phyloP scores from a whole-genome alignment of 2,888 invertebrate species.

The Muschampia staudingeri region DNA sequence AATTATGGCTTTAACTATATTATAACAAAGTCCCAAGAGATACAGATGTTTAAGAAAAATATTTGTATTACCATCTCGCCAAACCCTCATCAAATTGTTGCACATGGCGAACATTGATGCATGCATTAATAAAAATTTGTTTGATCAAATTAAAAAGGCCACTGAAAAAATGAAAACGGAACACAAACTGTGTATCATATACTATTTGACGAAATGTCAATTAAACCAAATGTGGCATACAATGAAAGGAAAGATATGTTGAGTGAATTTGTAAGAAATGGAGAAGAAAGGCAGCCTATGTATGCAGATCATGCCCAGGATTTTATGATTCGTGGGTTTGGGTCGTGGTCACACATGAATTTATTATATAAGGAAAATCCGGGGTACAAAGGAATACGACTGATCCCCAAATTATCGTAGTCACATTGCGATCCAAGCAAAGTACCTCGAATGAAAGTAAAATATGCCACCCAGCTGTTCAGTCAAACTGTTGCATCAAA shows the following conservation, averaged over 20 bases:
- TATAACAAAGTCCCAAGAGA: not conserved
- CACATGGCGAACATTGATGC: not conserved
- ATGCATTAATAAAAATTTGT: not conserved
- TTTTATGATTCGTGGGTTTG: not conserved
- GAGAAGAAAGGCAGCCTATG: not conserved
- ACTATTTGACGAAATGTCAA: conserved; percentile 1
- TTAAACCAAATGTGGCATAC: not conserved
- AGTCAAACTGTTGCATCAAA: conserved; percentile 1
- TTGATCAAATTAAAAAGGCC: not conserved
- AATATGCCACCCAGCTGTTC: conserved; percentile 10
- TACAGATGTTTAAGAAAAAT: conserved; percentile 14
- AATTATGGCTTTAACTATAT: not conserved
- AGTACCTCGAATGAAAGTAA: not conserved
- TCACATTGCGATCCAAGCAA: not conserved
- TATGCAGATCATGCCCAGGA: not conserved
- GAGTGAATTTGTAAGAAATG: not conserved
- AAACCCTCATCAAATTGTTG: not conserved
- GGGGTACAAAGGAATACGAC: not conserved
- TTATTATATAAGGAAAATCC: not conserved
- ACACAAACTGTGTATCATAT: not conserved
- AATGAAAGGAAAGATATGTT: not conserved
- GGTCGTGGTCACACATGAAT: not conserved
- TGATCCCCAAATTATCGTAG: not conserved
- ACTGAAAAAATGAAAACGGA: not conserved
- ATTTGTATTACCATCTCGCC: not conserved